Base-by-base conservation (phyloP, 2,113 vertebrate genomes). In the Carassius gibelio region DNA sequence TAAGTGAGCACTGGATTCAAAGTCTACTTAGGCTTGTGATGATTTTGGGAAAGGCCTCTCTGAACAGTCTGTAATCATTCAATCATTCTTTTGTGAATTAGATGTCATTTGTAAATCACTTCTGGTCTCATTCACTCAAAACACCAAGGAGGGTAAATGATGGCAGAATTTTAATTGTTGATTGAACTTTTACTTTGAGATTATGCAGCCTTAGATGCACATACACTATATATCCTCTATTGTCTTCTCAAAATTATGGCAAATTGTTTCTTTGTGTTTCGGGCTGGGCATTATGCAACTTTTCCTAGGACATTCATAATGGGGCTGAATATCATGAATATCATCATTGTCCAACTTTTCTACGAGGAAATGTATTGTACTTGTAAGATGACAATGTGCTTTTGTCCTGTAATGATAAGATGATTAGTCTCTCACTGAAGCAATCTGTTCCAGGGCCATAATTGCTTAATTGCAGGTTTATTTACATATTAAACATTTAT, bases 271-370 rank as follows among this genome's bases (percentile, higher is more conserved):
- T 45, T 45, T 45, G 42, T 3, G 13, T 15, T 23, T 14, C 11
- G 8, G 68, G 71, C 19, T 45, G 14, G 38, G 36, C 36, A 45
- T 80, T 80, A 64, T 80, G 77, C 36, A 45, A 64, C n/a, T 42
- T 80, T 64, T 80, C 13, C 17, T 45, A 45, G 36, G 21, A 42
- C 57, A 0, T 59, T 59, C 57, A 9, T 48, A 64, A 64, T 61
- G 55, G 11, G 55, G 0, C 76, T 13, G 19, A n/a, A 64, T 80
- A 64, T 64, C 11, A 17, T 64, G 19, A n/a, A 64, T 80, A 64
- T 64, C 11, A 17, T 64, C 21, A 64, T 80, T 80, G 77, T 62
- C 77, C 77, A 64, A 80, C 36, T 64, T 80, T 80, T 64, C 21
- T 17, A 64, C 17, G 13, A 11, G 36, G 34, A 80, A 80, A 64